Base-by-base conservation (phyloP, 2,797 vertebrate genomes). In the Myotis pilosus region DNA sequence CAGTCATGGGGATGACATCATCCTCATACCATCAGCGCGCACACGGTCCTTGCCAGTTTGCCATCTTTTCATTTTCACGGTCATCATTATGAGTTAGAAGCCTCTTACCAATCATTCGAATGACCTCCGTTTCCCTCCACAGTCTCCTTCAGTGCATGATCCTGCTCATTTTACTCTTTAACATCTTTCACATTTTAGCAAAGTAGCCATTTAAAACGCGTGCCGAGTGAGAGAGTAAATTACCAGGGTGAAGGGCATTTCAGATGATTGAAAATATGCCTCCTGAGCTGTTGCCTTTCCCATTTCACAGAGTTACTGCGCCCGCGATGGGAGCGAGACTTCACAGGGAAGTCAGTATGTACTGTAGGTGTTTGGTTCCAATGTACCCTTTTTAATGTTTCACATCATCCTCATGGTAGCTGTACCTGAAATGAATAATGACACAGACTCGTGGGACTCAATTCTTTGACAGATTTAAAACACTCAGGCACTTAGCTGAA, bases 151-250 rank as follows among this genome's bases (percentile, higher is more conserved):
- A 82, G 96, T 93, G 93, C 79, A 82, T 0, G 0, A 96, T 91
- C 96, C 96, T 41, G 95, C 97, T 97, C 75, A 89, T 98, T 98
- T 97, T 94, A 93, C 79, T 97, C 98, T 97, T 98, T 96, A 98
- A 97, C 84, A 95, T 96, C 94, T 94, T 97, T 95, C 95, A 96
- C 66, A n/a, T 97, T 98, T 98, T 97, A 97, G 83, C 82, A 93
- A 97, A 97, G 95, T 91, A 96, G 94, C 95, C 85, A 92, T 97
- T 97, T 98, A 97, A 98, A 98, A 98, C 89, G 62, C 71, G 76
- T 89, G 85, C 55, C 30, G 93, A 96, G 74, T 75, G 93, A 92
- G 89, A 94, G 97, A 98, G 96, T 96, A 98, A 97, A 97, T 98
- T 97, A 92, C 79, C 87, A 97, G 85, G 95, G 94, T 95, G 97